These are phyloP conservation scores for Fulica atra DNA, from an alignment of 2,113 vertebrate species.

Conservation along the genomic window DNA sequence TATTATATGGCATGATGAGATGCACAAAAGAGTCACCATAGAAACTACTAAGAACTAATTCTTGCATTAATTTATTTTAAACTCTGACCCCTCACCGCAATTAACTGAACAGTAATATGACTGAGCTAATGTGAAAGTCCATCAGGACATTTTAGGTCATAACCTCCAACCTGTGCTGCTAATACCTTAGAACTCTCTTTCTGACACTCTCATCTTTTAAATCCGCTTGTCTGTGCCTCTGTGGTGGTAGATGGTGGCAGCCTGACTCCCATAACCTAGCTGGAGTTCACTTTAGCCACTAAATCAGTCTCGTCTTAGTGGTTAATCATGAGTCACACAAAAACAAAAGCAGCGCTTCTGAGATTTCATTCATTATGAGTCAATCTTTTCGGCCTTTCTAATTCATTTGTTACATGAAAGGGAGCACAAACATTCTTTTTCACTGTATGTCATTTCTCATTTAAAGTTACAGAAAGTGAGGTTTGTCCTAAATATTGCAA, in stretches of 20 bases:
- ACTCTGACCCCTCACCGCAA: neutral
- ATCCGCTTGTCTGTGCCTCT: neutral
- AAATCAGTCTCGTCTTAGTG: neutral
- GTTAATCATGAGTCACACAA: constrained; percentile 10
- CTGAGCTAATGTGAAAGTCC: neutral
- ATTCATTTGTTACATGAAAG: constrained; percentile 7
- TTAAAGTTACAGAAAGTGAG: neutral
- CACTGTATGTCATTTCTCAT: neutral
- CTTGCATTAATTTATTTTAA: neutral
- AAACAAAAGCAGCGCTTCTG: neutral
- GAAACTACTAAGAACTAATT: neutral
- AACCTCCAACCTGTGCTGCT: neutral
- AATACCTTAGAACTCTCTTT: neutral
- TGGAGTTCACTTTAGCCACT: neutral
- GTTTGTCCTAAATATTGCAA: neutral
- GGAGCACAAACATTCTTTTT: neutral
- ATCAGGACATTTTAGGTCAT: neutral
- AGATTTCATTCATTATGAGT: neutral
- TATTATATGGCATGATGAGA: neutral
- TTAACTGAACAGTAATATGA: neutral
- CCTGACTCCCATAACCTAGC: neutral
- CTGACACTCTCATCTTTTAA: neutral
- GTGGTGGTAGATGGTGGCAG: neutral
- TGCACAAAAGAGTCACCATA: neutral
- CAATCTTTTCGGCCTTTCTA: constrained; percentile 7